Evolutionary conservation across 2,888 invertebrate species (phyloP).

Genomic region (Coleophora flavipennella): DNA sequence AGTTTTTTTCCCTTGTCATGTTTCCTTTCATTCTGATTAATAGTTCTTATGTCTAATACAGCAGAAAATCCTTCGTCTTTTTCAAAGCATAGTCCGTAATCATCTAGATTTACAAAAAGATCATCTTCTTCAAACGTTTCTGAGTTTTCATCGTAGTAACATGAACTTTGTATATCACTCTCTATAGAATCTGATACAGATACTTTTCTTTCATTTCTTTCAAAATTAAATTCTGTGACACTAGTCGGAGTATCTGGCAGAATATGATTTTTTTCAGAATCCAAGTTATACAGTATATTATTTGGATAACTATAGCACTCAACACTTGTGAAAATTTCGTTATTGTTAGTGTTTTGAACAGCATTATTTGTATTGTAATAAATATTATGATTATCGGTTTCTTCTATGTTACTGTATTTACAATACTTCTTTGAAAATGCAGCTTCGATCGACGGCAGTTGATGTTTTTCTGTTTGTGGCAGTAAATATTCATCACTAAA

Average conservation of each 20-base stretch:
- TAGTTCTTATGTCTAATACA: conserved; percentile 3
- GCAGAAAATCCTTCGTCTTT: conserved; percentile 31
- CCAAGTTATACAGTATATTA: conserved; percentile 55
- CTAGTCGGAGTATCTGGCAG: conserved; percentile 61
- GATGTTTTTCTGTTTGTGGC: conserved; percentile 36
- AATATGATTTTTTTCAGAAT: conserved; percentile 44
- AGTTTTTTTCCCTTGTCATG: conserved; percentile 42
- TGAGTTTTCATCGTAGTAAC: conserved; percentile 58
- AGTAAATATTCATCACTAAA: conserved; percentile 50
- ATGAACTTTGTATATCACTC: conserved; percentile 55
- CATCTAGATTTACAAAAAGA: conserved; percentile 60
- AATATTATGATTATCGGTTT: conserved; percentile 13
- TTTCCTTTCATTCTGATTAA: conserved; percentile 27
- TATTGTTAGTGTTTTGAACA: conserved; percentile 21
- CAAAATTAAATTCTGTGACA: conserved; percentile 54
- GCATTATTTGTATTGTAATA: not conserved
- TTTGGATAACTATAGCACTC: conserved; percentile 65
- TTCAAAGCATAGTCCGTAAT: conserved; percentile 53
- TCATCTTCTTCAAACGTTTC: conserved; percentile 62
- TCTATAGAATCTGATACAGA: conserved; percentile 60
- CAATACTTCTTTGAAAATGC: conserved; percentile 56
- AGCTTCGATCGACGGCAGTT: conserved; percentile 61
- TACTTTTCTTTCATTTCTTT: conserved; percentile 45
- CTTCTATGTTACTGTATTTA: conserved; percentile 39
- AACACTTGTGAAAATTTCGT: conserved; percentile 35